These are phyloP conservation scores for Trichopoda pennipes DNA, from an alignment of 2,888 invertebrate genomes.

Conservation along the genomic window DNA sequence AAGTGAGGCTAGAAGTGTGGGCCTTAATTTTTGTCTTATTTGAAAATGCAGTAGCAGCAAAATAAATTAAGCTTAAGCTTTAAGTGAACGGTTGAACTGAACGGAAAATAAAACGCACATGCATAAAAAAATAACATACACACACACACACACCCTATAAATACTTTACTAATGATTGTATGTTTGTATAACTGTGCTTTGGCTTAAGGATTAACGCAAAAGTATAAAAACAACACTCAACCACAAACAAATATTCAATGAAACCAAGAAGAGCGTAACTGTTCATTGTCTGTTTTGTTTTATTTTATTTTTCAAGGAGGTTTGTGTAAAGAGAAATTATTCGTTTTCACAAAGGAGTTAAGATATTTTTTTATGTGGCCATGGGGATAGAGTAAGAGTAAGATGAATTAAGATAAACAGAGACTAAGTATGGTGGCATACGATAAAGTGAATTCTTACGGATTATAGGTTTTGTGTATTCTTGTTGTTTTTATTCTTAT, in stretches of 20 bases:
- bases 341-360: not conserved
- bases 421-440: constrained; percentile 55
- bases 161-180: constrained; percentile 1
- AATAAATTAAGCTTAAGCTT: constrained; percentile 67
- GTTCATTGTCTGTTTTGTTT: constrained; percentile 12
- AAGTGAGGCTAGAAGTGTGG: not conserved
- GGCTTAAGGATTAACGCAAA: constrained; percentile 81
- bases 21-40: constrained; percentile 14
- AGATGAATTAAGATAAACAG: constrained; percentile 45
- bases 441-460: constrained; percentile 63
- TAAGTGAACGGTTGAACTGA: constrained; percentile 63
- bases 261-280: constrained; percentile 36
- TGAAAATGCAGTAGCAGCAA: constrained; percentile 65
- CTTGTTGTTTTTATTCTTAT: constrained; percentile 42
- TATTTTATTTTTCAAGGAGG: not conserved
- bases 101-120: constrained; percentile 28
- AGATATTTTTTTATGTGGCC: not conserved
- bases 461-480: constrained; percentile 58
- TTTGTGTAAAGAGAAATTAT: not conserved
- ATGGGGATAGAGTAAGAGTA: not conserved
- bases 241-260: constrained; percentile 36
- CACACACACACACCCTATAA: too few relatives aligned
- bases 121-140: not conserved
- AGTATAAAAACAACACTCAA: constrained; percentile 71
- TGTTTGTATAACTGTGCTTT: constrained; percentile 72